These are phyloP conservation scores for Thunnus thynnus DNA, from an alignment of 2,113 vertebrate genomes.

Conservation along the genomic window DNA sequence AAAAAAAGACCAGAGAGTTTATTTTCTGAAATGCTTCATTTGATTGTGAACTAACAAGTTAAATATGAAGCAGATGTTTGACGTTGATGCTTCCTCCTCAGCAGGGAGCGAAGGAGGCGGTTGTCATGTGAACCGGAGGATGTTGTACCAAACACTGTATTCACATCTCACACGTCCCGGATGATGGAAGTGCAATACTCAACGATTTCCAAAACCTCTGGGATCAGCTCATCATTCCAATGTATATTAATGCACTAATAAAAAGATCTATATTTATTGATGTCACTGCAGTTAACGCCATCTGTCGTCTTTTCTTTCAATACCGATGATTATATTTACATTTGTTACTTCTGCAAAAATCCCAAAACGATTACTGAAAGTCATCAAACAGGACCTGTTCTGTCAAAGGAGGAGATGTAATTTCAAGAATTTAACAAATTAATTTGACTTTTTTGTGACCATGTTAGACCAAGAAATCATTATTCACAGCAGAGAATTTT, in stretches of 20 bases:
- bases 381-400: no score
- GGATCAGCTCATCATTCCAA: conserved; percentile 49
- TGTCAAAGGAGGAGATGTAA: no score
- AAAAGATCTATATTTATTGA: conserved; percentile 76
- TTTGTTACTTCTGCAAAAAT: no score
- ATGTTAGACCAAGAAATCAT: no score
- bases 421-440: no score
- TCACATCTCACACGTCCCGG: not conserved
- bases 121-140: conserved; percentile 40
- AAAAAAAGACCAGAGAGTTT: no score
- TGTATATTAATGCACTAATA: conserved; percentile 64
- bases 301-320: not conserved
- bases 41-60: no score
- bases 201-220: not conserved
- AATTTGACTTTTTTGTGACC: no score
- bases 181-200: conserved; percentile 26
- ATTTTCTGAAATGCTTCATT: no score
- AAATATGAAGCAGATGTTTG: not conserved
- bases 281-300: not conserved
- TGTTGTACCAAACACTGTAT: not conserved
- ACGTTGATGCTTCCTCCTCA: conserved; percentile 34
- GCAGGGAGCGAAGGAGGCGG: conserved; percentile 82
- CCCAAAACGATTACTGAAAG: no score
- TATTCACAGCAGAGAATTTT: no score
- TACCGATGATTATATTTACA: no score